Conservation (phyloP, 2,888 invertebrate species). For the Conistra vaccinii region DNA sequence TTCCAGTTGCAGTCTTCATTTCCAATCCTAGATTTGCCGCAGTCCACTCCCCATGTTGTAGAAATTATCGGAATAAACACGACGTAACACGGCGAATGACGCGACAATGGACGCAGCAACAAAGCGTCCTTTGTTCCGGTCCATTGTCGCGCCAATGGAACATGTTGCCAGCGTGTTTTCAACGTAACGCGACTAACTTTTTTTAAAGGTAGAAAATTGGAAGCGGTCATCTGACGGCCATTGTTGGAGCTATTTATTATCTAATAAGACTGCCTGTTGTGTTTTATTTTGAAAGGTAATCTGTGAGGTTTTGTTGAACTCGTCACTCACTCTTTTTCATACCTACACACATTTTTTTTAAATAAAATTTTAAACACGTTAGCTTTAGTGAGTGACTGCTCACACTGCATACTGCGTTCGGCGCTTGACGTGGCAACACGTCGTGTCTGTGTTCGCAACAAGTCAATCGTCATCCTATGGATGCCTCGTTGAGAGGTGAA, state of each 20-base stretch:
- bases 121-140: constrained; percentile 73
- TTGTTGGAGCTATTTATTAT: constrained; percentile 61
- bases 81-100: constrained; percentile 39
- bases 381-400: background rate
- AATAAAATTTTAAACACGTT: too few relatives aligned
- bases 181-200: constrained; percentile 61
- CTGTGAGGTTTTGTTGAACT: too few relatives aligned
- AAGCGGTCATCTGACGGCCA: constrained; percentile 50
- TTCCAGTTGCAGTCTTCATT: background rate
- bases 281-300: background rate
- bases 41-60: constrained; percentile 19
- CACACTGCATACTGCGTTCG: too few relatives aligned
- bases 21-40: background rate
- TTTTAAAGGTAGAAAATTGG: constrained; percentile 67
- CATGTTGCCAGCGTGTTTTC: constrained; percentile 69
- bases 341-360: too few relatives aligned
- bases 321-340: too few relatives aligned
- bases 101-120: constrained; percentile 71
- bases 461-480: too few relatives aligned
- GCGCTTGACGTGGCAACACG: too few relatives aligned
- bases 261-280: constrained; percentile 9
- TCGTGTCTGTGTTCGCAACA: too few relatives aligned
- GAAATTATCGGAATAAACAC: constrained; percentile 62
- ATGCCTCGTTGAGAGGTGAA: too few relatives aligned
- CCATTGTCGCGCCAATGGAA: constrained; percentile 69